Percentiles rank a stretch among this genome's conserved stretches.
Evolutionary conservation across 2,888 invertebrate species (phyloP).

Genomic region (Eristalis pertinax): DNA sequence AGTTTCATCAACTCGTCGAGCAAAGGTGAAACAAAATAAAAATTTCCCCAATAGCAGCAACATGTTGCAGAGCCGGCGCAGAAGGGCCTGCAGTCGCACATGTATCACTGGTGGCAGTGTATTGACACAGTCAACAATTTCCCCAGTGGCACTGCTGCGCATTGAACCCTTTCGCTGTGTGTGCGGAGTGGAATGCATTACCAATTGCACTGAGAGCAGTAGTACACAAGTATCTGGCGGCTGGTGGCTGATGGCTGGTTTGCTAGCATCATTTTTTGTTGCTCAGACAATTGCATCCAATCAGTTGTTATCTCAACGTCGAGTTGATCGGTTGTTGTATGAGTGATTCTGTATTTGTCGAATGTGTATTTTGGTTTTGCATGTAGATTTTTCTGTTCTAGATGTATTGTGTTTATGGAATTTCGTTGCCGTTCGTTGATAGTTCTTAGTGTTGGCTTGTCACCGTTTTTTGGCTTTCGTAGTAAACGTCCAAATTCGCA

Average conservation of each 20-base stretch:
- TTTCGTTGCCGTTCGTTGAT: constrained; percentile 36
- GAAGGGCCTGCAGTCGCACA: constrained; percentile 49
- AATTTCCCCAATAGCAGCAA: constrained; percentile 25
- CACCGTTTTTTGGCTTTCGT: background rate
- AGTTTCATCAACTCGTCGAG: background rate
- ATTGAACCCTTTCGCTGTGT: constrained; percentile 54
- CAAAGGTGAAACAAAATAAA: background rate
- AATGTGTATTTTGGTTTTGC: constrained; percentile 37
- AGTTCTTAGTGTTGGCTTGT: constrained; percentile 19
- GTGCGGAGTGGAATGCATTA: constrained; percentile 58
- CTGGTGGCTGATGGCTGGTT: constrained; percentile 33
- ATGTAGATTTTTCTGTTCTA: constrained; percentile 48
- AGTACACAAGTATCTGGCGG: constrained; percentile 21
- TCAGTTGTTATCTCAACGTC: constrained; percentile 75
- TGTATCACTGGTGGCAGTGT: constrained; percentile 38
- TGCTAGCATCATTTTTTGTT: constrained; percentile 71
- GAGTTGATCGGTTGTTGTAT: constrained; percentile 67
- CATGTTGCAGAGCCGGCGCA: constrained; percentile 70
- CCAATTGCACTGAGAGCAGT: constrained; percentile 40
- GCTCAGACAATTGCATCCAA: constrained; percentile 65
- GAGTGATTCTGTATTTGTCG: background rate
- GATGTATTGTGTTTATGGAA: constrained; percentile 43
- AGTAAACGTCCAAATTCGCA: constrained; percentile 21
- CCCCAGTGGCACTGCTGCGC: constrained; percentile 62
- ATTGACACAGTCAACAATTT: constrained; percentile 58